Evolutionary conservation across 2,797 vertebrate genomes (phyloP).

Genomic region (Sebastes taczanowskii): DNA sequence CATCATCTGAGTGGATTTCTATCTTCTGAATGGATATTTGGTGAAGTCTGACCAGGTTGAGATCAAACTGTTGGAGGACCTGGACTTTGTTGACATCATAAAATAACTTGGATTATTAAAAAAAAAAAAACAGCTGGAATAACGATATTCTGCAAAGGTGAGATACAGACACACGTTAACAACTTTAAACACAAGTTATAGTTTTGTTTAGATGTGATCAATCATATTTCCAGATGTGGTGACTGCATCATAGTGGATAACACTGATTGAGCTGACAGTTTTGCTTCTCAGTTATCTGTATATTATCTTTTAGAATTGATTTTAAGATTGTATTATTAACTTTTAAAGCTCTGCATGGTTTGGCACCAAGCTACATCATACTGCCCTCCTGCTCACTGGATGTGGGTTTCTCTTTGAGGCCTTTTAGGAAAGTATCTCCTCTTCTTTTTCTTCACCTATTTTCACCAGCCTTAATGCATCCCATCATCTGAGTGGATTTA

Average conservation of each 20-base stretch:
- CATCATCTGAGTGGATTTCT: conserved; percentile 30
- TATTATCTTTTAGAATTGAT: too few relatives aligned
- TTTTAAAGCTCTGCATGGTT: too few relatives aligned
- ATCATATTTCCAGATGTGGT: neutral
- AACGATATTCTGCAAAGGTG: too few relatives aligned
- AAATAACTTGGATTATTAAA: conserved; percentile 55
- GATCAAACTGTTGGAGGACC: conserved; percentile 8
- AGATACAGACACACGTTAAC: neutral
- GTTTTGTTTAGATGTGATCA: neutral
- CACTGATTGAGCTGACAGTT: neutral
- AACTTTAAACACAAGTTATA: neutral
- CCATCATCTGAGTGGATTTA: conserved; percentile 34
- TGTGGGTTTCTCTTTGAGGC: conserved; percentile 67
- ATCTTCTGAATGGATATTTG: conserved; percentile 32
- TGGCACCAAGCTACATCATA: neutral
- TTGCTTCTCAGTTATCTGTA: too few relatives aligned
- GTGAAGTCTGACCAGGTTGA: neutral
- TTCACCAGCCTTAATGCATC: conserved; percentile 51
- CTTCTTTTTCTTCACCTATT: neutral
- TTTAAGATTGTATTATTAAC: too few relatives aligned
- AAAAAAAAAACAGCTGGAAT: neutral
- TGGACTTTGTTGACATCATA: conserved; percentile 29
- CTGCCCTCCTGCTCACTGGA: conserved; percentile 57
- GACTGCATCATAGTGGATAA: neutral
- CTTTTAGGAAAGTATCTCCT: conserved; percentile 51